phyloP scores from a whole-genome alignment of 2,888 invertebrate species.

The Zygaena filipendulae region DNA sequence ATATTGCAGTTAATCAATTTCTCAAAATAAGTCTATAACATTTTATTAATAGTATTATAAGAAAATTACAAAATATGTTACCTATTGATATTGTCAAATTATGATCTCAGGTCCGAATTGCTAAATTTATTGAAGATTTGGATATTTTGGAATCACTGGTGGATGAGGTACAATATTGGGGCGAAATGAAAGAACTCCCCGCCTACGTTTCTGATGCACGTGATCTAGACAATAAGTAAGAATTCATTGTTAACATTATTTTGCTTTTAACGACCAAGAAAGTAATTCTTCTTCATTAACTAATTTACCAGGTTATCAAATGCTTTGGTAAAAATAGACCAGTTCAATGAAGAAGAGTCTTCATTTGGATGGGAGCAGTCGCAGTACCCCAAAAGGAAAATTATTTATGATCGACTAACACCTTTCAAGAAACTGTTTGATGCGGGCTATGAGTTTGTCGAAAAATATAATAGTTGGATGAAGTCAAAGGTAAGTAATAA shows the following conservation, averaged over 20 bases:
- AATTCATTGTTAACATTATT: too few species aligned
- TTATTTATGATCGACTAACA: conserved; percentile 79
- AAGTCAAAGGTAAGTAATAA: conserved; percentile 64
- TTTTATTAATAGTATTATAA: neutral
- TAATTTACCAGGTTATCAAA: conserved; percentile 62
- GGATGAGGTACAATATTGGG: conserved; percentile 88
- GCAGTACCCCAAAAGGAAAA: conserved; percentile 87
- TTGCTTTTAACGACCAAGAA: too few species aligned
- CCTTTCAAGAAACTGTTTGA: conserved; percentile 92
- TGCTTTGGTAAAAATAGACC: conserved; percentile 84
- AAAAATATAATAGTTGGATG: conserved; percentile 89
- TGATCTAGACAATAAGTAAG: conserved; percentile 76
- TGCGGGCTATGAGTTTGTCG: conserved; percentile 86
- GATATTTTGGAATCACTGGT: conserved; percentile 82
- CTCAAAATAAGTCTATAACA: neutral
- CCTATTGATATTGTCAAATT: too few species aligned
- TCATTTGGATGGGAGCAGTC: conserved; percentile 90
- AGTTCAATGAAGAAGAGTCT: conserved; percentile 91
- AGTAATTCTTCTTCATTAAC: too few species aligned
- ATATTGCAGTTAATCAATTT: neutral
- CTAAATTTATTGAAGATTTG: conserved; percentile 85
- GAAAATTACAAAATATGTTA: neutral
- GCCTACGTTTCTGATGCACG: conserved; percentile 86
- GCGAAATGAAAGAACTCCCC: conserved; percentile 83
- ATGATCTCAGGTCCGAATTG: conserved; percentile 68